A percentile compares a stretch with the other conserved stretches of the same genome.
phyloP scores from a whole-genome alignment of 2,797 vertebrate species.

The Sciaenops ocellatus region DNA sequence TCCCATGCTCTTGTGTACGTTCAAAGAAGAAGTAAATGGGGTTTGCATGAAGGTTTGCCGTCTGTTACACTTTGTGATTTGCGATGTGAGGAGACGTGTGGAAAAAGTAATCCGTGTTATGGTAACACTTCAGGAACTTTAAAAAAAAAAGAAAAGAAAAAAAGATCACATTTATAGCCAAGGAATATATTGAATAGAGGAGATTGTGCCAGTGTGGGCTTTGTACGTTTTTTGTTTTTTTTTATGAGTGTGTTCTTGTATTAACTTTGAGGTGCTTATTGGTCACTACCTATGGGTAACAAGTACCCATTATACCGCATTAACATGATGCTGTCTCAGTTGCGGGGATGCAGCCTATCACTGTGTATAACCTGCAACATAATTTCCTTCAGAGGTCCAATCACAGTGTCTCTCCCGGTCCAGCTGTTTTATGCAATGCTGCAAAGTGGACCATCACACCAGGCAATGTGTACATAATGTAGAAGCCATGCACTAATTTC shows the following conservation, averaged over 20 bases:
- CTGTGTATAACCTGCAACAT: constrained; percentile 56
- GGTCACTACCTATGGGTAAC: constrained; percentile 53
- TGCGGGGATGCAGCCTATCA: constrained; percentile 59
- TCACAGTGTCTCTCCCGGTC: constrained; percentile 63
- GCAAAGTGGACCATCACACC: constrained; percentile 63
- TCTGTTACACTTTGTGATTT: constrained; percentile 42
- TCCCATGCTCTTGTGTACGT: constrained; percentile 24
- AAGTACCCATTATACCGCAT: constrained; percentile 40
- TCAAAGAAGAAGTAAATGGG: constrained; percentile 40
- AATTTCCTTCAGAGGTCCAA: constrained; percentile 70
- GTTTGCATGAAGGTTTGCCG: constrained; percentile 69
- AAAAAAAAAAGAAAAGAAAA: neutral
- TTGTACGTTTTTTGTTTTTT: constrained; percentile 51
- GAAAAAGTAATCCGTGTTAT: constrained; percentile 39
- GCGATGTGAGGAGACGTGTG: constrained; percentile 22
- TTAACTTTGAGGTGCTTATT: constrained; percentile 78
- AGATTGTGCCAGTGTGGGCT: constrained; percentile 62
- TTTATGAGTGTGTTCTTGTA: constrained; percentile 65
- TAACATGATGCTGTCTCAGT: constrained; percentile 39
- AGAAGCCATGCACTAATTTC: constrained; percentile 87
- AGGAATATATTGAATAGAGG: constrained; percentile 58
- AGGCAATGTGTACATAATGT: constrained; percentile 81
- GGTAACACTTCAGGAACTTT: constrained; percentile 61
- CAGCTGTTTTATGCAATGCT: constrained; percentile 62
- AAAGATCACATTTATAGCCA: constrained; percentile 62